These are phyloP conservation scores for Cylloceria caligata DNA, from an alignment of 2,888 invertebrate genomes.

Conservation along the genomic window DNA sequence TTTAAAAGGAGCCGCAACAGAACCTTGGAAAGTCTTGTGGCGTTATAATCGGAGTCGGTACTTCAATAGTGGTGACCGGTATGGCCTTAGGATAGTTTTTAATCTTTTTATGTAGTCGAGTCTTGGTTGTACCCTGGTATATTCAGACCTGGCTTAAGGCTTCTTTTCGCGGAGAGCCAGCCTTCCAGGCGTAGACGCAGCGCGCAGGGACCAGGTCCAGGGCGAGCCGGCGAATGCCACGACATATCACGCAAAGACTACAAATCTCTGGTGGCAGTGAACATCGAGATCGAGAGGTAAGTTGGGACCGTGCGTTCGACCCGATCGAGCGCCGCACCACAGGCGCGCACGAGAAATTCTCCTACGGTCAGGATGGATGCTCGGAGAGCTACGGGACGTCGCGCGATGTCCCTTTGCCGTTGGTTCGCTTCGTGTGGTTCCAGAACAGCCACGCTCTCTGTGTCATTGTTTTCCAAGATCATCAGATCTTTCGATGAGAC, in stretches of 20 bases:
- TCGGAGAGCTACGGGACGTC: conserved; percentile 66
- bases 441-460: conserved; percentile 51
- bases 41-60: neutral
- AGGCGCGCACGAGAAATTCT: conserved; percentile 48
- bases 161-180: conserved; percentile 74
- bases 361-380: conserved; percentile 54
- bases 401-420: conserved; percentile 62
- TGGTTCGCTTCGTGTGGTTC: conserved; percentile 58
- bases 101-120: no score
- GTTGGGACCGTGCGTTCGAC: conserved; percentile 49
- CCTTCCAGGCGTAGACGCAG: conserved; percentile 66
- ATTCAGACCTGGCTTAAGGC: conserved; percentile 44
- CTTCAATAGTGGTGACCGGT: neutral
- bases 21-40: no score
- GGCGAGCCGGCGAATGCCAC: conserved; percentile 74
- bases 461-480: conserved; percentile 58
- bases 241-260: conserved; percentile 81
- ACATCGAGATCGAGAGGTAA: conserved; percentile 68
- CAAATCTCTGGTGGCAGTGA: conserved; percentile 76
- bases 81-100: no score
- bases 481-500: conserved; percentile 12
- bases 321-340: conserved; percentile 54
- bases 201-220: conserved; percentile 28
- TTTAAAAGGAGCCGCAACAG: no score
- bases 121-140: no score